These are phyloP conservation scores for Apis cerana DNA, from an alignment of 1,140 invertebrate genomes.

Conservation along the genomic window DNA sequence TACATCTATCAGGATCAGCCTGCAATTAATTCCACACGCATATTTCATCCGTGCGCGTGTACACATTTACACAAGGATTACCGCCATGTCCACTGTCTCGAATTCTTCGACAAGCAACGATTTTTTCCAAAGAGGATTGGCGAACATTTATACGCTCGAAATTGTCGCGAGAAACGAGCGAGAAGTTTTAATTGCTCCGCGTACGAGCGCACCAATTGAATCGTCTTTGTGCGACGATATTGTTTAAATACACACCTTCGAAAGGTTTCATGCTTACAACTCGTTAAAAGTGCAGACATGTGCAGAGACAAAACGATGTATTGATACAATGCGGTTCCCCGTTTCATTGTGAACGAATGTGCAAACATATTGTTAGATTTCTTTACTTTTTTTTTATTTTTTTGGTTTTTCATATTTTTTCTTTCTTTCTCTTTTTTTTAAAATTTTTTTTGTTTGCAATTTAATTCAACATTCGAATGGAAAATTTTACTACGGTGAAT, in stretches of 20 bases:
- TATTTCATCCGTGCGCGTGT: background rate
- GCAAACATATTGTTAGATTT: background rate
- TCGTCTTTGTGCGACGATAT: slow-evolving; percentile 11
- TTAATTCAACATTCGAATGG: background rate
- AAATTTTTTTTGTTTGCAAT: background rate
- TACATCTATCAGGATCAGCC: slow-evolving; percentile 9
- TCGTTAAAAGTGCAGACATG: background rate
- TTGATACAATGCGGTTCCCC: slow-evolving; percentile 4
- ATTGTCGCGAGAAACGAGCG: slow-evolving; percentile 6
- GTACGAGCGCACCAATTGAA: slow-evolving; percentile 1
- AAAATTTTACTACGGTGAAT: background rate
- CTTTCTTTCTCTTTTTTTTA: no score
- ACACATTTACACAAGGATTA: background rate
- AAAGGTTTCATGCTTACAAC: background rate
- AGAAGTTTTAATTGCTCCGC: slow-evolving; percentile 33
- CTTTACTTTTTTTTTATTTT: background rate
- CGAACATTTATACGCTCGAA: background rate
- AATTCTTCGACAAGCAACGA: background rate
- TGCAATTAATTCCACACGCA: slow-evolving; percentile 9
- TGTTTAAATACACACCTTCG: slow-evolving; percentile 4
- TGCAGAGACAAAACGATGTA: background rate
- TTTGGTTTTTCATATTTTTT: background rate
- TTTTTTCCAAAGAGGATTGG: background rate
- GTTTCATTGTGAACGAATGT: slow-evolving; percentile 2
- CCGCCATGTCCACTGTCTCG: background rate